Percentiles rank a stretch among this genome's conserved stretches.
phyloP scores from a whole-genome alignment of 2,113 vertebrate species.

The Cyprinodon tularosa region DNA sequence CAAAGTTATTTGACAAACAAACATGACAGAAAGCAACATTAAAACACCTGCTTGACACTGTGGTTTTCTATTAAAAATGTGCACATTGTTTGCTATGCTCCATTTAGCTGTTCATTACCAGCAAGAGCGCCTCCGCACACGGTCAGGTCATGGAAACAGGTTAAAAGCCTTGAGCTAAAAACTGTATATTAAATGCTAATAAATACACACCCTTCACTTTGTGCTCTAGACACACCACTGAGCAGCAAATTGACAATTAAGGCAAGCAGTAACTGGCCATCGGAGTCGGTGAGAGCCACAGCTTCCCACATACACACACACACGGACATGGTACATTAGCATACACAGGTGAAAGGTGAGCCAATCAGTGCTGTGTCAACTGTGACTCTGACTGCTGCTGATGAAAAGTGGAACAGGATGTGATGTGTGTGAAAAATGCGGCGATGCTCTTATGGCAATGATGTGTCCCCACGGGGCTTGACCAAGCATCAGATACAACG shows the following conservation, averaged over 20 bases:
- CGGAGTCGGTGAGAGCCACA: slow-evolving; percentile 44
- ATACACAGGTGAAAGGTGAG: slow-evolving; percentile 79
- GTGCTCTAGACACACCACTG: slow-evolving; percentile 57
- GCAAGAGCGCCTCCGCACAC: slow-evolving; percentile 21
- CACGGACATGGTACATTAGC: slow-evolving; percentile 65
- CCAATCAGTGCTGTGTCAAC: slow-evolving; percentile 69
- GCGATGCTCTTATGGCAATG: slow-evolving; percentile 43
- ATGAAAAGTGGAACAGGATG: slow-evolving; percentile 59
- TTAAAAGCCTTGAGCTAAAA: slow-evolving; percentile 53
- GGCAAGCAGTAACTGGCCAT: slow-evolving; percentile 71
- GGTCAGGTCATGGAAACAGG: slow-evolving; percentile 34
- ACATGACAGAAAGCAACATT: background rate
- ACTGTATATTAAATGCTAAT: slow-evolving; percentile 11
- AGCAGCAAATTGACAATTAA: slow-evolving; percentile 79
- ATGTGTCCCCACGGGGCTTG: slow-evolving; percentile 57
- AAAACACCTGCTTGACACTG: background rate
- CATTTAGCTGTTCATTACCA: slow-evolving; percentile 1
- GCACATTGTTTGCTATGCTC: background rate
- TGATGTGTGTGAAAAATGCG: slow-evolving; percentile 62
- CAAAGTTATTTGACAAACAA: background rate
- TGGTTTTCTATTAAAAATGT: background rate
- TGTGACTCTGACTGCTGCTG: slow-evolving; percentile 56
- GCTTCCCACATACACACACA: slow-evolving; percentile 26
- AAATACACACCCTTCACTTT: slow-evolving; percentile 37
- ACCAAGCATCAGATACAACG: slow-evolving; percentile 25